A percentile compares a stretch with the other conserved stretches of the same genome.
These are phyloP conservation scores for Prenolepis imparis DNA, from an alignment of 2,888 invertebrate genomes.

Conservation along the genomic window DNA sequence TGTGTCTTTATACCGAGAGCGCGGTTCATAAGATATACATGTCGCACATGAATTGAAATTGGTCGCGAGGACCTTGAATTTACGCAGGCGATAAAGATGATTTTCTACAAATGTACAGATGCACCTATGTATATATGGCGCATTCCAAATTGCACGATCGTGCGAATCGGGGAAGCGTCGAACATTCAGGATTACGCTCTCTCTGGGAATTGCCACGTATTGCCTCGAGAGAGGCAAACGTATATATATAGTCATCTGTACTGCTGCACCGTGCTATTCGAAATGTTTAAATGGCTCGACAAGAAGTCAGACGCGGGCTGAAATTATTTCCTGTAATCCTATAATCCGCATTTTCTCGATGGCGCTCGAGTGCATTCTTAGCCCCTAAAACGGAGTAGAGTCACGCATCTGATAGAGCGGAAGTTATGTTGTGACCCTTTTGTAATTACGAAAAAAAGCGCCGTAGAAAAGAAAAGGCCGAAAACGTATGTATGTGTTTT, in stretches of 20 bases:
- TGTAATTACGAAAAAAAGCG: not conserved
- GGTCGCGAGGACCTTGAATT: conserved; percentile 69
- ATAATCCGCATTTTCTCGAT: conserved; percentile 30
- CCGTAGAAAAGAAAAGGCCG: not conserved
- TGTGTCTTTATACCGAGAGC: not conserved
- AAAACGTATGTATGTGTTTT: not conserved
- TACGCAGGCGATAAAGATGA: conserved; percentile 69
- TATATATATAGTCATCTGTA: conserved; percentile 44
- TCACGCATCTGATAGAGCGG: conserved; percentile 11
- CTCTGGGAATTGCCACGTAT: conserved; percentile 70
- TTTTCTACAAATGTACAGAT: conserved; percentile 3
- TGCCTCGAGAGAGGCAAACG: conserved; percentile 48
- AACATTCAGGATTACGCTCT: conserved; percentile 71
- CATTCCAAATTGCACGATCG: conserved; percentile 74
- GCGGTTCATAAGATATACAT: conserved; percentile 43
- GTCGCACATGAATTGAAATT: conserved; percentile 66
- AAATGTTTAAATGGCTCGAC: conserved; percentile 74
- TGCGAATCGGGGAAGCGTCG: conserved; percentile 72
- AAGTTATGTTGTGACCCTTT: not conserved
- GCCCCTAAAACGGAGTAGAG: conserved; percentile 14
- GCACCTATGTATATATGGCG: conserved; percentile 17
- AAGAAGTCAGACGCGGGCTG: conserved; percentile 71
- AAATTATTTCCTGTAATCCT: conserved; percentile 36
- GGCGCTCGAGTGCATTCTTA: not conserved
- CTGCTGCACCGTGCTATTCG: conserved; percentile 54